These are phyloP conservation scores for Madoqua kirkii DNA, from an alignment of 2,113 vertebrate genomes.

Conservation along the genomic window DNA sequence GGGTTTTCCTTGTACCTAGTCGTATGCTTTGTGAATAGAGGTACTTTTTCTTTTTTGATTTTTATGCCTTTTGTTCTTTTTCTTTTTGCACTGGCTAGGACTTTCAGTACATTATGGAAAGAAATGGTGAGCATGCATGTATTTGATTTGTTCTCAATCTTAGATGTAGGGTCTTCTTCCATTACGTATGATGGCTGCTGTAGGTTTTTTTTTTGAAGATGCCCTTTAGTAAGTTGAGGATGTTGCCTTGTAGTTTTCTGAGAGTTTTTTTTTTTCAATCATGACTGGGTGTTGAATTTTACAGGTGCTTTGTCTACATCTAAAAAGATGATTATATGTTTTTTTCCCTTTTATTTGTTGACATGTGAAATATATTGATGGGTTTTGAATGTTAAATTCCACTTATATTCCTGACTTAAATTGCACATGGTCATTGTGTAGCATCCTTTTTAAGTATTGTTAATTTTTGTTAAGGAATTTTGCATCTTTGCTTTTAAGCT, in stretches of 20 bases:
- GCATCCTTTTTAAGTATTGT: background rate
- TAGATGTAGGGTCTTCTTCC: background rate
- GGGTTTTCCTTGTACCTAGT: slow-evolving; percentile 8
- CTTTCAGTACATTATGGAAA: background rate
- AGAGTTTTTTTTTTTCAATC: background rate
- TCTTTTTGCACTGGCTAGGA: background rate
- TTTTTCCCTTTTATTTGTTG: background rate
- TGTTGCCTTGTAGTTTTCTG: background rate
- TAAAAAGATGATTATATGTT: background rate
- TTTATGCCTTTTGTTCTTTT: slow-evolving; percentile 12
- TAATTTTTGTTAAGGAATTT: slow-evolving; percentile 16
- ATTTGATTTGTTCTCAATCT: background rate
- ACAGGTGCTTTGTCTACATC: background rate
- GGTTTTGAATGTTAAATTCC: slow-evolving; percentile 19
- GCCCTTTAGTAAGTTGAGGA: background rate
- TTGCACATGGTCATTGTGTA: background rate
- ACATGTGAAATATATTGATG: background rate
- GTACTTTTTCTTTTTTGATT: background rate
- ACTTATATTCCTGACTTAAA: background rate
- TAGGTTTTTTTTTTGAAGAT: background rate
- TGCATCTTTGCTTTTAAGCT: background rate
- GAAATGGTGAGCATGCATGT: background rate
- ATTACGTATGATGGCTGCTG: background rate
- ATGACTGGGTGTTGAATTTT: background rate
- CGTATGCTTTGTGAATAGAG: background rate